These are phyloP conservation scores for Zosterops hypoxanthus DNA, from an alignment of 2,113 vertebrate species.

Conservation along the genomic window DNA sequence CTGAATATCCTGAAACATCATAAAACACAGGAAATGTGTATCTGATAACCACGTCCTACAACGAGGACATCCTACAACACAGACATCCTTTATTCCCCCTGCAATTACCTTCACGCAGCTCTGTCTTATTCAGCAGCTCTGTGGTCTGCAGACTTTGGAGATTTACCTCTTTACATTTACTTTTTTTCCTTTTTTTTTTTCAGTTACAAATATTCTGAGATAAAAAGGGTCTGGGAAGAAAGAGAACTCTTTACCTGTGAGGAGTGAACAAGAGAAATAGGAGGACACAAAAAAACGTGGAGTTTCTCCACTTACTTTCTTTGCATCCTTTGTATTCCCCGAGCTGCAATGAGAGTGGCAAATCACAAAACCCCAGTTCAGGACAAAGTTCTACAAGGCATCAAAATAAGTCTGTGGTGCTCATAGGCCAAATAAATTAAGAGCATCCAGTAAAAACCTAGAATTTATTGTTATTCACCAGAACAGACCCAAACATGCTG, in stretches of 20 bases:
- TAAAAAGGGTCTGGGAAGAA: neutral
- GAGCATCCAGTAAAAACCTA: neutral
- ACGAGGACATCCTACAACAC: neutral
- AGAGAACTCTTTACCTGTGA: neutral
- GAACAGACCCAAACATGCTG: neutral
- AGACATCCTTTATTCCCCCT: neutral
- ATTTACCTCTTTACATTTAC: neutral
- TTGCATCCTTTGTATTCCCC: neutral
- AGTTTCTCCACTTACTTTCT: neutral
- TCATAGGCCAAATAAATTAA: neutral
- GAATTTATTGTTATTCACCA: neutral
- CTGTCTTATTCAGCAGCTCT: neutral
- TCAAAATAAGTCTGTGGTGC: neutral
- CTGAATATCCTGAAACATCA: neutral
- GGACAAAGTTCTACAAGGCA: neutral
- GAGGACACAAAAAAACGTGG: neutral
- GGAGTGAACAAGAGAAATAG: neutral
- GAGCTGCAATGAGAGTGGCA: neutral
- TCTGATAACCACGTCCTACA: neutral
- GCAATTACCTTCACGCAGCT: neutral
- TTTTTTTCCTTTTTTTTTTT: neutral
- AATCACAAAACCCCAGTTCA: neutral
- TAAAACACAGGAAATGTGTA: neutral
- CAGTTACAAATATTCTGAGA: neutral
- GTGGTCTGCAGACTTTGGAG: neutral